These are phyloP conservation scores for Erpetoichthys calabaricus DNA, from an alignment of 2,797 vertebrate genomes.

Conservation along the genomic window DNA sequence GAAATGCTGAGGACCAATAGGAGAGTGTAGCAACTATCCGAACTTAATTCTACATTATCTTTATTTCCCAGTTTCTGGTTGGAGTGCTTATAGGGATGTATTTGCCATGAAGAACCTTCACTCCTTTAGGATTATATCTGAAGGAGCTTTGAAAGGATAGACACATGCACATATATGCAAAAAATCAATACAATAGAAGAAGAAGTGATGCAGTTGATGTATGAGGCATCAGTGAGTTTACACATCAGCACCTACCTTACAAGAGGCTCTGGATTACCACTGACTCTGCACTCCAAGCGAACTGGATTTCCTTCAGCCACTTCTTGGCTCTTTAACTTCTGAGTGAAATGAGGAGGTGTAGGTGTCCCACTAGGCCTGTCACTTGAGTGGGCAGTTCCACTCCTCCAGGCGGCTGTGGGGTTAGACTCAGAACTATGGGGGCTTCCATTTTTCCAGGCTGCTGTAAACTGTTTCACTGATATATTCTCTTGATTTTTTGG, in stretches of 20 bases:
- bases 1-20: too few species aligned
- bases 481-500: constrained; percentile 54
- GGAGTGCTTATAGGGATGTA: too few species aligned
- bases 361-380: constrained; percentile 27
- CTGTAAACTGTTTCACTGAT: constrained; percentile 25
- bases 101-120: too few species aligned
- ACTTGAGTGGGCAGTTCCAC: constrained; percentile 14
- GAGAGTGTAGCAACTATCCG: too few species aligned
- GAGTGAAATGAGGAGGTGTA: constrained; percentile 69
- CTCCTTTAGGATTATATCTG: too few species aligned
- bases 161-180: too few species aligned
- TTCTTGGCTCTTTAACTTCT: constrained; percentile 90
- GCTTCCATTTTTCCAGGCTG: background rate
- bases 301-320: constrained; percentile 81
- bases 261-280: constrained; percentile 68
- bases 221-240: too few species aligned
- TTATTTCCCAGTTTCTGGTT: too few species aligned
- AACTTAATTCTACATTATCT: too few species aligned
- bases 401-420: constrained; percentile 5
- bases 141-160: too few species aligned
- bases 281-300: constrained; percentile 72
- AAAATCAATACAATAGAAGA: too few species aligned
- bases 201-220: too few species aligned
- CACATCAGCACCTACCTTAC: constrained; percentile 58
- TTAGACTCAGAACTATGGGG: background rate